Evolutionary conservation across 2,888 invertebrate species (phyloP).

Genomic region (Eilema depressum): DNA sequence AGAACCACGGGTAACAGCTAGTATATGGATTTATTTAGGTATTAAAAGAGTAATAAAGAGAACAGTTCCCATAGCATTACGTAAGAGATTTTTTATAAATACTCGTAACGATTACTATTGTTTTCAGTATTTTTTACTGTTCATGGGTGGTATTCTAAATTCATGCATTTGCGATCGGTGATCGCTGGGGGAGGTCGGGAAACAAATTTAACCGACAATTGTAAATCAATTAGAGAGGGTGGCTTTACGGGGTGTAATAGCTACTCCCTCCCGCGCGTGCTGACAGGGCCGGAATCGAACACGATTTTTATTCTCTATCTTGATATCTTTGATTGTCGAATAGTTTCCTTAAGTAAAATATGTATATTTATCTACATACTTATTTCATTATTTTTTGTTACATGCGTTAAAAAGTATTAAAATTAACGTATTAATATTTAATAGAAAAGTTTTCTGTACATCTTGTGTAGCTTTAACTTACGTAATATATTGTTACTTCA

Average conservation of each 20-base stretch:
- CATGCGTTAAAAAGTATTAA: not conserved
- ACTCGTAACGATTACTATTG: not conserved
- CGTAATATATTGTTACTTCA: not conserved
- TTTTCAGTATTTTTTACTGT: slow-evolving; percentile 10
- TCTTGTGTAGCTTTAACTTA: not conserved
- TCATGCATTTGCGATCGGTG: slow-evolving; percentile 77
- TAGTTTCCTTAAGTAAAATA: not conserved
- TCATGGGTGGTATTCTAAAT: slow-evolving; percentile 50
- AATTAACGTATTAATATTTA: not conserved
- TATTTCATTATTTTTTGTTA: not conserved
- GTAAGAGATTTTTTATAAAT: not conserved
- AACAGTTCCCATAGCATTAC: too few relatives aligned
- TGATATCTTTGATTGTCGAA: slow-evolving; percentile 13
- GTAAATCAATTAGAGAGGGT: slow-evolving; percentile 87
- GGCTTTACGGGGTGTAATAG: slow-evolving; percentile 82
- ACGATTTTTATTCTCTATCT: slow-evolving; percentile 29
- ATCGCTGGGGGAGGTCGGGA: slow-evolving; percentile 82
- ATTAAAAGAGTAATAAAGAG: not conserved
- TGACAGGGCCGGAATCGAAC: slow-evolving; percentile 68
- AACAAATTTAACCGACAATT: slow-evolving; percentile 87
- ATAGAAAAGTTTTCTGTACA: not conserved
- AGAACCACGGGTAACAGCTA: not conserved
- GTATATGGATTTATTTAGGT: not conserved
- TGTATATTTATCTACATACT: not conserved
- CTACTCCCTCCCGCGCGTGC: slow-evolving; percentile 68